Evolutionary conservation across 2,888 invertebrate species (phyloP), one percentile per base, ranked within the genome.

Genomic region (Endomychus coccineus): DNA sequence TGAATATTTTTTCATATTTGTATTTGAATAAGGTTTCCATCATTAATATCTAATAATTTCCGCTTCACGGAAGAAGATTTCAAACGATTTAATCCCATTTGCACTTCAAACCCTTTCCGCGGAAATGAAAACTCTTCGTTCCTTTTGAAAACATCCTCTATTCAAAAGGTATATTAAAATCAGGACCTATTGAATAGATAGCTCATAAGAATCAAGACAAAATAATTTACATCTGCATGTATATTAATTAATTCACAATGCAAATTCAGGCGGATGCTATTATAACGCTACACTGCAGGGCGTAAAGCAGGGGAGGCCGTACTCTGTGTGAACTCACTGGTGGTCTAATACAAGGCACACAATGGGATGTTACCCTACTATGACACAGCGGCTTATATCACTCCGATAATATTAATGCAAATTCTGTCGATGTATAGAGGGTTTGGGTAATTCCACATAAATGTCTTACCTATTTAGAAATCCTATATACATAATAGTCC

Each of bases 311-410:
- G 49, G 48, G 51, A 49, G 48, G 45, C 46, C 48, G 49, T 36
- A 46, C 56, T 54, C 52, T 58, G 42, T 59, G 43, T 58, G 62
- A 62, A 62, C 59, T 51, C 51, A 49, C 59, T 61, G 62, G 60
- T 62, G 62, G 61, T 57, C 55, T 58, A 52, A 56, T 56, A 55
- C 51, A 45, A 51, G 42, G 44, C 43, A 52, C 47, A 58, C 56
- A 55, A 59, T 53, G 46, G 53, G 56, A 58, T 45, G 52, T 43
- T 44, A 43, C 49, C 49, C 51, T 34, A 51, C 48, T 49, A 54
- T 55, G 53, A 38, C 33, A 54, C 51, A 51, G 48, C 48, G 52
- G 53, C 54, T 58, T 59, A 56, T 52, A 51, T 54, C 54, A 51
- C 53, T 48, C 45, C 37, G 52, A 52, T 56, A 56, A 56, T 52